Base-by-base conservation (phyloP, 2,113 vertebrate species). In the Archilochus colubris region DNA sequence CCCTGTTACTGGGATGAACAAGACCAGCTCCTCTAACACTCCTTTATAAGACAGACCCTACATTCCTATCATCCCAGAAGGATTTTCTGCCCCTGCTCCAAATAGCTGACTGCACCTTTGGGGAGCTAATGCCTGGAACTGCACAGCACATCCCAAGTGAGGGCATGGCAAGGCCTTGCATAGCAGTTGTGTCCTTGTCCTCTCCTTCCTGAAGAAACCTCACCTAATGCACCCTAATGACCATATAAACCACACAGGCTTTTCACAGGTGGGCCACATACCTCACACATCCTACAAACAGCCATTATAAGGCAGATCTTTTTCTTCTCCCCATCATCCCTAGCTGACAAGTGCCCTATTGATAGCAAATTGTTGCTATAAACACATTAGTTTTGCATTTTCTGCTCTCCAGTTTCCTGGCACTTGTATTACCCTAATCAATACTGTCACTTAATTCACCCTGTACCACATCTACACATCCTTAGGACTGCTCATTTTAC, bases 221-320 rank as follows among this genome's bases (percentile, higher is more conserved):
- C 11, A 43, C 25, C 10, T 3, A 16, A 50, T 3, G 3, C 30
- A 24, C 18, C 58, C 82, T 66, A 53, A 48, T 6, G 15, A 18
- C 7, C 16, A 21, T 30, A 23, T 8, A 17, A 30, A 33, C 20
- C 51, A 10, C 1, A 12, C 1, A 12, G 21, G 0, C 68, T 79
- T 55, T 36, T n/a, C 31, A 21, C 6, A 20, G 24, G 24, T 46
- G 14, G 53, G 24, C 22, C 70, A 43, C 12, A 54, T 4, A 44
- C 51, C n/a, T 57, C 43, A 9, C 36, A 31, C 55, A 20, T 66
- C 58, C 38, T 46, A 40, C 61, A 62, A 67, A 2, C n/a, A 12
- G 9, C 13, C 48, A 20, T 3, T 27, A 0, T 9, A 53, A n/a
- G 33, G 24, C 44, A 64, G 76, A 22, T 31, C 27, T 40, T 46